phyloP scores from a whole-genome alignment of 2,113 vertebrate species.

The Chinchilla lanigera region DNA sequence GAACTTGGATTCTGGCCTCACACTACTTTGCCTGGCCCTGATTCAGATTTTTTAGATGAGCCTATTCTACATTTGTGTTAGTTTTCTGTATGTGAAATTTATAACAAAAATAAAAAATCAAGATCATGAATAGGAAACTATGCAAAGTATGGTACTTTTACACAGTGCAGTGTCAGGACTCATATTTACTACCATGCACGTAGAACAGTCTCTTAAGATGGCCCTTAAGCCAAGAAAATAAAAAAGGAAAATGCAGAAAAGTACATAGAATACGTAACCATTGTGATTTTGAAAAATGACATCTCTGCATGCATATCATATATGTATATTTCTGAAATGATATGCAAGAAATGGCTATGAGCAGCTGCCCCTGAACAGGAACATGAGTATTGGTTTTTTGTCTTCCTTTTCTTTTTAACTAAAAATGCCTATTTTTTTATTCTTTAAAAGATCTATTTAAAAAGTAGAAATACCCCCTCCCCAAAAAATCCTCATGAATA shows the following conservation, averaged over 20 bases:
- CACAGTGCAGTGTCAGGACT: neutral
- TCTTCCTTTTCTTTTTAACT: neutral
- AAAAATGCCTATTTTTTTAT: neutral
- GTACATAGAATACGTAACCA: neutral
- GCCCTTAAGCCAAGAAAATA: neutral
- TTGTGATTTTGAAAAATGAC: neutral
- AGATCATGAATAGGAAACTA: neutral
- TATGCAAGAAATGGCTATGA: neutral
- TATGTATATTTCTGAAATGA: neutral
- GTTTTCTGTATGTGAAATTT: conserved; percentile 15
- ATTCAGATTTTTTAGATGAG: neutral
- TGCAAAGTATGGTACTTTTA: neutral
- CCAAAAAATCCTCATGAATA: neutral
- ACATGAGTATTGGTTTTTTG: neutral
- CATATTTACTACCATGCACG: neutral
- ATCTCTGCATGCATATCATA: neutral
- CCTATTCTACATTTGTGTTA: neutral
- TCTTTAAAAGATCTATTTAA: neutral
- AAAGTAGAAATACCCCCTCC: neutral
- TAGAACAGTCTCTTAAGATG: neutral
- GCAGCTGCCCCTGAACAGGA: neutral
- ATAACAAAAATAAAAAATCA: conserved; percentile 9
- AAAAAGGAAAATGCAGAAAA: neutral
- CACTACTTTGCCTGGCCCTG: neutral
- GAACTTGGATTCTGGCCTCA: neutral